Percentiles rank a stretch among this genome's conserved stretches.
These are phyloP conservation scores for Trachelus stipa DNA, from an alignment of 2,888 invertebrate genomes.

Conservation along the genomic window DNA sequence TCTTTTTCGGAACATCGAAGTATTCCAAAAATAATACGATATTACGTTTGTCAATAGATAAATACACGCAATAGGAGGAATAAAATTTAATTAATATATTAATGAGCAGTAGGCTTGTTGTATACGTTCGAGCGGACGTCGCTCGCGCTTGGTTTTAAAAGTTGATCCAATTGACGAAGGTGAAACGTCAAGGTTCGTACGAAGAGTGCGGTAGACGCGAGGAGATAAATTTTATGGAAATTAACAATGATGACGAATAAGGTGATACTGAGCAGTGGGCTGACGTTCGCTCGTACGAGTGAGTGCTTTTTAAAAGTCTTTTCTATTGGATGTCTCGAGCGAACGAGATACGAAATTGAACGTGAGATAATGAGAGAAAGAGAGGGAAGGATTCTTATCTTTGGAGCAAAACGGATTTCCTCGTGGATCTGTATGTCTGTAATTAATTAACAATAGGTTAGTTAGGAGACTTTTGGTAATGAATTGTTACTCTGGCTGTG, in stretches of 20 bases:
- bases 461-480: neutral
- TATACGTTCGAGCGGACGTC: neutral
- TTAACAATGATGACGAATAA: neutral
- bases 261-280: neutral
- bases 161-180: neutral
- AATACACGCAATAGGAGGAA: neutral
- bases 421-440: neutral
- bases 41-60: neutral
- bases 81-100: neutral
- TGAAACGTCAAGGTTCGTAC: neutral
- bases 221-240: neutral
- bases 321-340: neutral
- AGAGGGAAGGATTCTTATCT: neutral
- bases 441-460: neutral
- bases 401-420: neutral
- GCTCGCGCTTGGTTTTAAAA: neutral
- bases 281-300: neutral
- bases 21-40: conserved; percentile 22
- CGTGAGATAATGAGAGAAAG: conserved; percentile 9
- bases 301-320: neutral
- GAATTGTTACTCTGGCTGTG: neutral
- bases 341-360: neutral
- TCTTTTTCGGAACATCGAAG: conserved; percentile 61
- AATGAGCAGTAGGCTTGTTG: neutral
- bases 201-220: neutral